Evolutionary conservation across 2,113 vertebrate genomes (phyloP).

Genomic region (Amblyopsis rosae): DNA sequence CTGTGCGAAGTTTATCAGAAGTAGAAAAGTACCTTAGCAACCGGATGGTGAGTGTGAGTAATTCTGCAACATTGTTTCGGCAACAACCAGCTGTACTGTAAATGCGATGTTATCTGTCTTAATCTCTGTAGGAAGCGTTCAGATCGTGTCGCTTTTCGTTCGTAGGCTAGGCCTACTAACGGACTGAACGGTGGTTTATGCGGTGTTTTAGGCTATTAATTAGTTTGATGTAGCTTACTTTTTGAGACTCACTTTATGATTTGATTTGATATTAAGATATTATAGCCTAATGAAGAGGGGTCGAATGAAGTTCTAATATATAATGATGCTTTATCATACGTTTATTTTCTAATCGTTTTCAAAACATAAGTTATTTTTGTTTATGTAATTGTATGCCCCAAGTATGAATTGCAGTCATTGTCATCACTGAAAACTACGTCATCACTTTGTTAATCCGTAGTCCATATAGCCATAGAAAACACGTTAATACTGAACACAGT

Average conservation of each 20-base stretch:
- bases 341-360: too few relatives aligned
- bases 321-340: too few relatives aligned
- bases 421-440: not conserved
- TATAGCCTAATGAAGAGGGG: too few relatives aligned
- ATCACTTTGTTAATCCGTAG: not conserved
- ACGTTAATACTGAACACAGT: too few relatives aligned
- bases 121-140: slow-evolving; percentile 27
- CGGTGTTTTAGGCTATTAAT: too few relatives aligned
- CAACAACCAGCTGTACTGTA: slow-evolving; percentile 2
- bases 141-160: slow-evolving; percentile 17
- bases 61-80: slow-evolving; percentile 9
- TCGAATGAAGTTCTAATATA: too few relatives aligned
- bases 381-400: not conserved
- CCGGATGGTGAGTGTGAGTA: slow-evolving; percentile 66
- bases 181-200: too few relatives aligned
- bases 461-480: too few relatives aligned
- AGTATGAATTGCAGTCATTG: not conserved
- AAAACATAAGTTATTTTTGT: not conserved
- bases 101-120: slow-evolving; percentile 15
- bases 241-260: too few relatives aligned
- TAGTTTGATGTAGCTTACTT: too few relatives aligned
- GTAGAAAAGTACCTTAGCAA: slow-evolving; percentile 68
- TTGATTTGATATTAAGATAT: too few relatives aligned
- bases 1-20: slow-evolving; percentile 72
- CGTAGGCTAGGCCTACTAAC: too few relatives aligned